These are phyloP conservation scores for Eulemur macaco DNA, from an alignment of 2,113 vertebrate species.

Conservation along the genomic window DNA sequence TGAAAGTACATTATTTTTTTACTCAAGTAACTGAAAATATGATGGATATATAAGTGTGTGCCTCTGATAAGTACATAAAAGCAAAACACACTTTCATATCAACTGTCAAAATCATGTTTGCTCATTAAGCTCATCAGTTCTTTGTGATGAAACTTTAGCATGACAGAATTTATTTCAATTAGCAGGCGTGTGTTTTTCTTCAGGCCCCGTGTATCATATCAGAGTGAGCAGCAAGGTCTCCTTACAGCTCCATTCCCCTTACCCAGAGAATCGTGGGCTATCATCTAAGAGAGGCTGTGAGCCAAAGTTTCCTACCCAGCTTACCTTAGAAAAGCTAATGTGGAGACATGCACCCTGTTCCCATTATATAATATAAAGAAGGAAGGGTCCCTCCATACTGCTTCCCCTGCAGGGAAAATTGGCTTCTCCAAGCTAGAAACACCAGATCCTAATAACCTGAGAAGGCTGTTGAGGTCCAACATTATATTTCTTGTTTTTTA, in stretches of 20 bases:
- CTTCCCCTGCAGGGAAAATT: background rate
- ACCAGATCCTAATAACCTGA: background rate
- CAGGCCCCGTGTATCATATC: background rate
- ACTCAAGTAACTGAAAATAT: constrained; percentile 25
- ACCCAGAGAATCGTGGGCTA: background rate
- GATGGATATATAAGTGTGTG: background rate
- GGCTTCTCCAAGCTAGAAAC: background rate
- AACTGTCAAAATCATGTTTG: background rate
- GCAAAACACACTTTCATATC: constrained; percentile 14
- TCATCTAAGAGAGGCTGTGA: background rate
- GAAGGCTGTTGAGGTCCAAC: background rate
- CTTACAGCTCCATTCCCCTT: background rate
- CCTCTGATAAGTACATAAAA: constrained; percentile 30
- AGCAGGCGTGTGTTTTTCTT: background rate
- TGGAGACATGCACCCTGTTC: background rate
- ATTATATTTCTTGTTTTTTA: background rate
- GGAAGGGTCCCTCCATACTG: background rate
- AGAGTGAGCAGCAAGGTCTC: background rate
- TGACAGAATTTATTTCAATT: background rate
- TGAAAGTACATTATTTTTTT: constrained; percentile 51
- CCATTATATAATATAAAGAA: background rate
- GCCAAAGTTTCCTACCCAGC: background rate
- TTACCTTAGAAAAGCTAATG: background rate
- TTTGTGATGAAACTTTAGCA: background rate
- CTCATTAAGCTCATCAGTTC: background rate